Evolutionary conservation across 2,113 vertebrate genomes (phyloP), one percentile per base, ranked within the genome.

Genomic region (Haemorhous mexicanus): DNA sequence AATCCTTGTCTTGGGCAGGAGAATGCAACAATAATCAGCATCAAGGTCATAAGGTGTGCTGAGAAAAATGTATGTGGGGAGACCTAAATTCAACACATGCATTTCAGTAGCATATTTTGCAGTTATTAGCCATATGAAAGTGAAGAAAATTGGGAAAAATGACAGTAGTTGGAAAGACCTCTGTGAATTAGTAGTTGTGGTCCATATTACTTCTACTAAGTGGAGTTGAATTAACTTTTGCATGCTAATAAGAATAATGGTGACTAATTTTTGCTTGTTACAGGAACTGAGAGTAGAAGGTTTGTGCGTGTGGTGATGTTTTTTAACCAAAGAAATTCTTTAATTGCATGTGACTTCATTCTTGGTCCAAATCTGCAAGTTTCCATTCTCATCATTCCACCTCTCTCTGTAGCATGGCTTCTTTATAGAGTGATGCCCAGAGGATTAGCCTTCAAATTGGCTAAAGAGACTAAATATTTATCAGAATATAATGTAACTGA

Each of bases 271-370:
- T 59, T 23, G 39, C 33, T 59, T 89, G 43, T 63, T 67, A 49
- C 1, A 26, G 28, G 26, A 90, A 50, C 10, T 35, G 22, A 67
- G 7, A 52, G 5, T 19, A 44, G 41, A 1, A 19, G 7, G 10
- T 10, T 18, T 46, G 5, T 35, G 0, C 46, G 2, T 27, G 7
- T 52, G 7, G 5, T 13, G 11, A 2, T 49, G 5, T 12, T 55
- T 87, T 70, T 53, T 47, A 74, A 91, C 11, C 9, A 53, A 89
- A 81, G 53, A 17, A 50, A 11, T 2, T 72, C 16, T 61, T 26
- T 16, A 62, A 52, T 47, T 44, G 9, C 8, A 3, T 27, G 5
- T 47, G 15, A 47, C 26, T 87, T 66, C 16, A 35, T 2, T 62
- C 16, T 63, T 81, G 3, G 19, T 75, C 18, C 27, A 73, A 64